Evolutionary conservation across 2,888 invertebrate species (phyloP).

Genomic region (Thera britannica): DNA sequence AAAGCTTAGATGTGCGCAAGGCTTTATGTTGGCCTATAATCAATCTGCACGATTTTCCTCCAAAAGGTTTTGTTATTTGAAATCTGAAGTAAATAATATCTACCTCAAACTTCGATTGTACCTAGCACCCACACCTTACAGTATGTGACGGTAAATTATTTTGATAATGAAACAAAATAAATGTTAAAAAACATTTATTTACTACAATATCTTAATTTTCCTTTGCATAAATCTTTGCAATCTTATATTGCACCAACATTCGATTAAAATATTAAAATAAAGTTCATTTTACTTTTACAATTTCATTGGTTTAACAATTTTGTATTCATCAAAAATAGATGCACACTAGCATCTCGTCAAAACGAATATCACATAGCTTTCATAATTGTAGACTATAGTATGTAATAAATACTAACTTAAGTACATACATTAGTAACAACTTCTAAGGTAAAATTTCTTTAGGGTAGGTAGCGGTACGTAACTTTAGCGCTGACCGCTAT

Average conservation of each 20-base stretch:
- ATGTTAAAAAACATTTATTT: slow-evolving; percentile 39
- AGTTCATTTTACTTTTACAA: slow-evolving; percentile 49
- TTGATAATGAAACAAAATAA: not conserved
- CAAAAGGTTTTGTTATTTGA: too few relatives aligned
- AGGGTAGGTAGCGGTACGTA: not conserved
- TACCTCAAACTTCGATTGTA: too few relatives aligned
- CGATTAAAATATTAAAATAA: slow-evolving; percentile 33
- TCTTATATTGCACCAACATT: slow-evolving; percentile 35
- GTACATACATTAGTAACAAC: not conserved
- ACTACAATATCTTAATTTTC: slow-evolving; percentile 22
- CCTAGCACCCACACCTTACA: too few relatives aligned
- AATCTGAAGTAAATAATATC: too few relatives aligned
- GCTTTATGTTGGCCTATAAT: too few relatives aligned
- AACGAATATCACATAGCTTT: slow-evolving; percentile 34
- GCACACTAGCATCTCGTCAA: slow-evolving; percentile 29
- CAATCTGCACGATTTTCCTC: too few relatives aligned
- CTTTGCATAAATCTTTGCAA: slow-evolving; percentile 23
- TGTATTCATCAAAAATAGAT: slow-evolving; percentile 42
- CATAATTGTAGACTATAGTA: slow-evolving; percentile 1
- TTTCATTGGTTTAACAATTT: slow-evolving; percentile 56
- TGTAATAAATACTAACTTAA: not conserved
- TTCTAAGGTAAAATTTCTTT: not conserved
- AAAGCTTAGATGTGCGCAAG: too few relatives aligned
- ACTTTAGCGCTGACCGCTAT: too few relatives aligned
- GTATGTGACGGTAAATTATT: too few relatives aligned